Evolutionary conservation across 35 echinoderm and acorn worm species (phyloP).

Genomic region (Hemicentrotus pulcherrimus): DNA sequence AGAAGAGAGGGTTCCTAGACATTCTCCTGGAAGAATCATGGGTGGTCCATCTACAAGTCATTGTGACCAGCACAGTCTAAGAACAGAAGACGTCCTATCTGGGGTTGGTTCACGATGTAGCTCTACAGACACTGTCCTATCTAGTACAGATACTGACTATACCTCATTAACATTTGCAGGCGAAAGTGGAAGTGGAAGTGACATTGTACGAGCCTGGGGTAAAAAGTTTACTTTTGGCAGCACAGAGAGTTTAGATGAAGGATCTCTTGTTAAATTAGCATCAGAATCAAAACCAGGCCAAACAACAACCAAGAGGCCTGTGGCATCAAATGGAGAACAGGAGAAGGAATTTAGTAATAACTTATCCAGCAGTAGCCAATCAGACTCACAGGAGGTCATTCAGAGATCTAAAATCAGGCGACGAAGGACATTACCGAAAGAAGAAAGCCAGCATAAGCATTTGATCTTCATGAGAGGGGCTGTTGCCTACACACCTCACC

Average conservation of each 20-base stretch:
- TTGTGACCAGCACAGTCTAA: neutral
- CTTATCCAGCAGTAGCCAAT: constrained; percentile 72
- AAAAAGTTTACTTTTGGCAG: constrained; percentile 85
- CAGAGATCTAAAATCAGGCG: constrained; percentile 58
- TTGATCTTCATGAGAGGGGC: constrained; percentile 75
- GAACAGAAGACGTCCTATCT: neutral
- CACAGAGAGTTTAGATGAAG: constrained; percentile 78
- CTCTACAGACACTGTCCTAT: constrained; percentile 74
- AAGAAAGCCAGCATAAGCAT: constrained; percentile 59
- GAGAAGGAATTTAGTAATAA: constrained; percentile 46
- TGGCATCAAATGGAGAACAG: neutral
- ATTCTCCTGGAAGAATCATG: neutral
- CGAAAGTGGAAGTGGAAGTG: constrained; percentile 74
- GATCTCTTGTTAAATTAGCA: constrained; percentile 38
- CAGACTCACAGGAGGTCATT: constrained; percentile 60
- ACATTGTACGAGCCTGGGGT: constrained; percentile 77
- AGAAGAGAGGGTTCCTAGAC: constrained; percentile 24
- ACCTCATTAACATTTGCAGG: constrained; percentile 70
- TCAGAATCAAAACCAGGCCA: neutral
- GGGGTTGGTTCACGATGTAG: constrained; percentile 62
- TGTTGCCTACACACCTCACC: constrained; percentile 79
- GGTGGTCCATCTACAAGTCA: constrained; percentile 35
- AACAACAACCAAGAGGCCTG: neutral
- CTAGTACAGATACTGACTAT: constrained; percentile 67
- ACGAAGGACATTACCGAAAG: constrained; percentile 48